Evolutionary conservation across 2,888 invertebrate genomes (phyloP), one percentile per base, ranked within the genome.

Genomic region (Drosophila setosimentum): DNA sequence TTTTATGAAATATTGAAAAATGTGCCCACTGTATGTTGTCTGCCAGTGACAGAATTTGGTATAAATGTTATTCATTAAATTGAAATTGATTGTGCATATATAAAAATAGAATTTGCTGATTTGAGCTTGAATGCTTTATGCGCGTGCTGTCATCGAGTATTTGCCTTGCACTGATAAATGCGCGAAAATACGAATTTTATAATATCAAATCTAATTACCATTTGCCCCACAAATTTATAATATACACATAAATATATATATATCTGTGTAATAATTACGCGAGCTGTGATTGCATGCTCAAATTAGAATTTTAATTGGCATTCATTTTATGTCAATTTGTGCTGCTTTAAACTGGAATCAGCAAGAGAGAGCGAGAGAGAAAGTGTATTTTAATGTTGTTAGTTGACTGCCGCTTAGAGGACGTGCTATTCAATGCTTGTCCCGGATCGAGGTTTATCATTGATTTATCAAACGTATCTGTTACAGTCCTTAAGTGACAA

Each of bases 141-240:
- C 80, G 67, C 57, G 65, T 64, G 75, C 57, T 71, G 75, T 83
- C 73, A 55, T 42, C 77, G 62, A 5, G 24, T 24, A 70, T 73
- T 67, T 48, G 57, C 53, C 33, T 70, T 73, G 48, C 73, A 83
- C 71, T 85, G 73, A 71, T 64, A 69, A 73, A 67, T 48, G 58
- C 18, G 11, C 29, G 50, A 65, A 45, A 71, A 74, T 58, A 21
- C 49, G 29, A 59, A 64, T 69, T 83, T 83, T 72, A 69, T 32
- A 80, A 84, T 81, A 80, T 78, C 76, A 70, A 81, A 87, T 80
- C 87, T 73, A 81, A 85, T 85, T 85, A 87, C 83, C 80, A 85
- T 84, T 84, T 81, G 60, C 24, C 37, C 66, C 61, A 70, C 49
- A 76, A 75, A 66, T 84, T 53, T 76, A 67, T 67, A 61, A 57